Evolutionary conservation across 2,888 invertebrate species (phyloP).

Genomic region (Sphaerophoria taeniata): DNA sequence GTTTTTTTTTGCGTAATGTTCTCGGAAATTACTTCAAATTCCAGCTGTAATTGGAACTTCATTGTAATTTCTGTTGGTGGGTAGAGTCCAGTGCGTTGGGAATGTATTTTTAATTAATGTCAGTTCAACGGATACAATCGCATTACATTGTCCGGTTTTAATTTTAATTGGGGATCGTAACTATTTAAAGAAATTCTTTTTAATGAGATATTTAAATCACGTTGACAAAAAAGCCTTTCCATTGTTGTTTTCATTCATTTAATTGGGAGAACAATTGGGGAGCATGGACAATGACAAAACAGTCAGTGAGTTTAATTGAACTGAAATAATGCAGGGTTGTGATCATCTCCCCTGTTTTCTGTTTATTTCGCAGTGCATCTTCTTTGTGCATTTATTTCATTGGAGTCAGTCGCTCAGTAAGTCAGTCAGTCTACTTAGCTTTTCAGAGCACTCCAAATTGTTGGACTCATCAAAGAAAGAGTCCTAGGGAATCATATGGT

Average conservation of each 20-base stretch:
- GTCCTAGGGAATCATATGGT: no score
- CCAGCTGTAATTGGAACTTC: conserved; percentile 1
- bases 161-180: conserved; percentile 33
- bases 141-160: conserved; percentile 8
- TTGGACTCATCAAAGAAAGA: no score
- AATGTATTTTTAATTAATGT: conserved; percentile 48
- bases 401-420: no score
- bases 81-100: conserved; percentile 10
- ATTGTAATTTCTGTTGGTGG: not conserved
- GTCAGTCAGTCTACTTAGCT: no score
- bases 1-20: conserved; percentile 7
- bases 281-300: not conserved
- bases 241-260: not conserved
- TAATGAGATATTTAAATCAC: conserved; percentile 9
- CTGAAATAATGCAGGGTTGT: no score
- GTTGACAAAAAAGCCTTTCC: not conserved
- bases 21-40: not conserved
- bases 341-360: no score
- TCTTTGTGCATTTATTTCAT: no score
- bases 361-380: no score
- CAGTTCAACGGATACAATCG: conserved; percentile 8
- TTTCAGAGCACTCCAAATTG: no score
- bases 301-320: not conserved
- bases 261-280: not conserved
- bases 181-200: not conserved